Percentiles rank a stretch among this genome's conserved stretches.
Evolutionary conservation across 1,140 invertebrate genomes (phyloP).

Genomic region (Latrodectus geometricus): DNA sequence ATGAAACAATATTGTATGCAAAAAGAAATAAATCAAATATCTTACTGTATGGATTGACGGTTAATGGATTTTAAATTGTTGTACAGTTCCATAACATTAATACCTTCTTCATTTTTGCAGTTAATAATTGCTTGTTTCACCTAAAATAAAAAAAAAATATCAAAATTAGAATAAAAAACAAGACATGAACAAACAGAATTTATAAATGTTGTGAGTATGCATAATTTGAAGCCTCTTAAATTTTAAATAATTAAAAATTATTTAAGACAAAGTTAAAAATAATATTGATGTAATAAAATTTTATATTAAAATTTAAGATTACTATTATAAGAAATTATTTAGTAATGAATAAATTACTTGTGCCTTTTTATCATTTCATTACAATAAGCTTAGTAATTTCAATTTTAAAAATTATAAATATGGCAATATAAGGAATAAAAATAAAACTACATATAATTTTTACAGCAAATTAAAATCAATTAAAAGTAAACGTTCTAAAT

Average conservation of each 20-base stretch:
- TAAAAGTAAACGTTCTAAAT: background rate
- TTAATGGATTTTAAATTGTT: slow-evolving; percentile 37
- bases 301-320: too few relatives aligned
- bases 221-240: too few relatives aligned
- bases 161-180: too few relatives aligned
- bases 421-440: background rate
- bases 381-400: background rate
- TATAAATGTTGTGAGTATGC: too few relatives aligned
- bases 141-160: background rate
- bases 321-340: too few relatives aligned
- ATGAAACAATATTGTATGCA: background rate
- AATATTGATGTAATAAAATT: too few relatives aligned
- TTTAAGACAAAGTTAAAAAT: too few relatives aligned
- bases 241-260: too few relatives aligned
- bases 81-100: slow-evolving; percentile 28
- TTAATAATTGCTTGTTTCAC: slow-evolving; percentile 44
- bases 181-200: too few relatives aligned
- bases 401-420: background rate
- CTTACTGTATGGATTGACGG: slow-evolving; percentile 55
- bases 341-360: too few relatives aligned
- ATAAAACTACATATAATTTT: slow-evolving; percentile 2
- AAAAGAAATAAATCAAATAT: too few relatives aligned
- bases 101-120: slow-evolving; percentile 50
- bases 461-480: background rate
- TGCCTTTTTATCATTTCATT: too few relatives aligned